These are phyloP conservation scores for Formica exsecta DNA, from an alignment of 1,140 invertebrate genomes.

Conservation along the genomic window DNA sequence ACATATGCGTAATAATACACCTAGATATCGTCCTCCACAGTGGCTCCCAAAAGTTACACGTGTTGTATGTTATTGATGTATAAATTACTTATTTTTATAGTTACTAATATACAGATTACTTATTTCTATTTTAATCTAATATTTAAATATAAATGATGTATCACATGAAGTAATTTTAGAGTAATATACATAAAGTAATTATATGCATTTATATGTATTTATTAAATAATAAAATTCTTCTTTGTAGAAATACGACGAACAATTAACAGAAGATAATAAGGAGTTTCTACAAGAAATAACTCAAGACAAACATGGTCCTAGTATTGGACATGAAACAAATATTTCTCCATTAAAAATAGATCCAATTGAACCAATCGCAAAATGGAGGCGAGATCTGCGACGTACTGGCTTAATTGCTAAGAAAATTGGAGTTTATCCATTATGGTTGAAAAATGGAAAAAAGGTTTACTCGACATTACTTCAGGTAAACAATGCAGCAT, in stretches of 20 bases:
- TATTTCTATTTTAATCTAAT: conserved; percentile 56
- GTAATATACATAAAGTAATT: background rate
- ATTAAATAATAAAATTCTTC: conserved; percentile 11
- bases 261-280: conserved; percentile 92
- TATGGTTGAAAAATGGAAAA: conserved; percentile 96
- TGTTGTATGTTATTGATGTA: conserved; percentile 82
- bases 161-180: background rate
- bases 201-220: no score
- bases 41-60: conserved; percentile 87
- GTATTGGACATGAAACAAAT: conserved; percentile 82
- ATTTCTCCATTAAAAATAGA: conserved; percentile 86
- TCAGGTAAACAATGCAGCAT: conserved; percentile 89
- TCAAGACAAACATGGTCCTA: conserved; percentile 88
- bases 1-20: conserved; percentile 65
- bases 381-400: conserved; percentile 89
- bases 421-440: conserved; percentile 97
- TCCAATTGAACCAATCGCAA: conserved; percentile 86
- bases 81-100: background rate
- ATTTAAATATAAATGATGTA: conserved; percentile 43
- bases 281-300: conserved; percentile 93
- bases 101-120: conserved; percentile 6
- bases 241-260: conserved; percentile 89
- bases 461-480: conserved; percentile 93
- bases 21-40: conserved; percentile 87
- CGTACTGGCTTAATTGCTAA: conserved; percentile 95